Percentiles rank a stretch among this genome's conserved stretches.
These are phyloP conservation scores for Cyprinella venusta DNA, from an alignment of 2,797 vertebrate species.

Conservation along the genomic window DNA sequence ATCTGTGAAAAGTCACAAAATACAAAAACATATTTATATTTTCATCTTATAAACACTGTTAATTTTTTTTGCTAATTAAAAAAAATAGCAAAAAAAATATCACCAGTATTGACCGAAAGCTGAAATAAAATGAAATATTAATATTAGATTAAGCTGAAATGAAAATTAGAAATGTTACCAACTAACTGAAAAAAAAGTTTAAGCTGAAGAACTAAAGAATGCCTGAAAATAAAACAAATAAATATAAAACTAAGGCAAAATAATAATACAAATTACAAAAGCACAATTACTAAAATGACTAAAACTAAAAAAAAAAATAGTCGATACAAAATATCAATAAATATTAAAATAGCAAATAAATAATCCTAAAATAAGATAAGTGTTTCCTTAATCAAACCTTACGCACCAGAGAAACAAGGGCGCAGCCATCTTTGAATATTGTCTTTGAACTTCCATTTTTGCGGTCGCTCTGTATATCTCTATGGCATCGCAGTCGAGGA, in stretches of 20 bases:
- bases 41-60: too few relatives aligned
- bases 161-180: not conserved
- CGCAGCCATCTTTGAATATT: too few relatives aligned
- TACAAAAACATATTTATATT: not conserved
- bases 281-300: not conserved
- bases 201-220: not conserved
- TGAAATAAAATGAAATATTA: not conserved
- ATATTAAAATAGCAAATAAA: not conserved
- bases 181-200: not conserved
- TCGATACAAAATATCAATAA: not conserved
- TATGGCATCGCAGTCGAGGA: too few relatives aligned
- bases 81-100: too few relatives aligned
- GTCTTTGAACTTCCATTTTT: too few relatives aligned
- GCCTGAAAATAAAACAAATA: not conserved
- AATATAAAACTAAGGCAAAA: not conserved
- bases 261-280: not conserved
- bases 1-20: slow-evolving; percentile 70
- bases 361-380: not conserved
- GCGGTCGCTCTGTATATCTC: too few relatives aligned
- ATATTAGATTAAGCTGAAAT: too few relatives aligned
- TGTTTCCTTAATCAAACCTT: not conserved
- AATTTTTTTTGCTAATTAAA: too few relatives aligned
- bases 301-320: not conserved
- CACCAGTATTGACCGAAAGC: not conserved
- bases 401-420: too few relatives aligned